Conservation (phyloP, 2,113 vertebrate species). For the Numida meleagris region DNA sequence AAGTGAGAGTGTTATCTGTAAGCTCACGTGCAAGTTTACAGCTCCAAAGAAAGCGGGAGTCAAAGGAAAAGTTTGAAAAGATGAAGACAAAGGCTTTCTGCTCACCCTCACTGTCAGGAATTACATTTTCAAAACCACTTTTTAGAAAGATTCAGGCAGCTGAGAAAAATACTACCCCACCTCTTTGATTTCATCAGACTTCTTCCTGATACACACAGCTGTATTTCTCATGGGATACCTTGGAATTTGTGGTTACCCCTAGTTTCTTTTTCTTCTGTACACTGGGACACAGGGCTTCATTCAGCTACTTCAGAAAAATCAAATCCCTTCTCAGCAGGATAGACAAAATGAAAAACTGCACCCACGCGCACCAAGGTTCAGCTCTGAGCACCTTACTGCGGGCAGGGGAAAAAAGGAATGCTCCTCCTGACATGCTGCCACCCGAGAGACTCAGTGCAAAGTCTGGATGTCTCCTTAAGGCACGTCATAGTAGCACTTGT, state of each 20-base stretch:
- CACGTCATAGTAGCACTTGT: not conserved
- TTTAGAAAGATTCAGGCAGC: not conserved
- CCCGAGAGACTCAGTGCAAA: not conserved
- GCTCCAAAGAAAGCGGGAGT: not conserved
- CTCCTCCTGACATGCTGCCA: not conserved
- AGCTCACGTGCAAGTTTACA: not conserved
- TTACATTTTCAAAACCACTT: not conserved
- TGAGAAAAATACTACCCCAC: not conserved
- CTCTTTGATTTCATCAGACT: not conserved
- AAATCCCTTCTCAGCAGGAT: not conserved
- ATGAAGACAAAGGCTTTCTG: not conserved
- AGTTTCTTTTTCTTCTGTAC: not conserved
- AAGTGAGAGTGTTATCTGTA: not conserved
- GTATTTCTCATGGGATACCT: not conserved
- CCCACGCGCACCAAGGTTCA: not conserved
- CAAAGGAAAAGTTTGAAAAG: slow-evolving; percentile 4
- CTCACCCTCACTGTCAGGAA: not conserved
- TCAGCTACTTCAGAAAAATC: not conserved
- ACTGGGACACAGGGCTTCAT: not conserved
- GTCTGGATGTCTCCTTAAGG: not conserved
- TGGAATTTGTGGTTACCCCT: not conserved
- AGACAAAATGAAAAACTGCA: not conserved
- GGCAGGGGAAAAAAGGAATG: not conserved
- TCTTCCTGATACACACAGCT: not conserved
- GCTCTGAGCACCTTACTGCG: not conserved